These are phyloP conservation scores for Platyscapa corneri DNA, from an alignment of 1,140 invertebrate species.

Conservation along the genomic window DNA sequence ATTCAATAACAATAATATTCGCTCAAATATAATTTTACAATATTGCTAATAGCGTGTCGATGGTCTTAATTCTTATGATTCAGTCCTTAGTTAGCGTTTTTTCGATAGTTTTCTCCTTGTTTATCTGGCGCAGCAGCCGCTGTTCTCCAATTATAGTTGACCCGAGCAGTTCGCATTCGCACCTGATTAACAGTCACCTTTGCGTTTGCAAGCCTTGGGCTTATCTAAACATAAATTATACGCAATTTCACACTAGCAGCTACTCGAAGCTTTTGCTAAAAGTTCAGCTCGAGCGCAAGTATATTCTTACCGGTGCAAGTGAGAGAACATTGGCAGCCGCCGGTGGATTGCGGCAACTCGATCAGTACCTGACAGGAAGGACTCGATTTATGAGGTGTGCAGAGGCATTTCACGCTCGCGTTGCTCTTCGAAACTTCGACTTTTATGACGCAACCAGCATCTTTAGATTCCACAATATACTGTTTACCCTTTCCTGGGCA, in stretches of 20 bases:
- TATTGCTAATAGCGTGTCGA: neutral
- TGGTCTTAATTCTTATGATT: too few species aligned
- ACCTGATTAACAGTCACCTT: slow-evolving; percentile 33
- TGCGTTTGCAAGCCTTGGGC: slow-evolving; percentile 8
- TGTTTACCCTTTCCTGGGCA: neutral
- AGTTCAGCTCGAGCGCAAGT: neutral
- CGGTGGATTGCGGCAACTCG: neutral
- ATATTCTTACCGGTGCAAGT: neutral
- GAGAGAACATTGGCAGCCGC: neutral
- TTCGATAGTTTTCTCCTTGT: too few species aligned
- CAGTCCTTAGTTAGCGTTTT: too few species aligned
- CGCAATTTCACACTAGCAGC: neutral
- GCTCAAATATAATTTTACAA: neutral
- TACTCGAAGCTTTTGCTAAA: neutral
- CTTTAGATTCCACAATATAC: neutral
- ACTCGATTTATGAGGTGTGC: neutral
- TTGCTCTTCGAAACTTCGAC: neutral
- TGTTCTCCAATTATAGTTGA: neutral
- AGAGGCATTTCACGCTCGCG: neutral
- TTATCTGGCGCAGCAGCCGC: neutral
- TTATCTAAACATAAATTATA: slow-evolving; percentile 11
- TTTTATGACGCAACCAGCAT: neutral
- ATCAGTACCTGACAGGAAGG: neutral
- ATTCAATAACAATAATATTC: too few species aligned
- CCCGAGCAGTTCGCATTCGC: neutral